These are phyloP conservation scores for Atta cephalotes DNA, from an alignment of 1,140 invertebrate genomes.

Conservation along the genomic window DNA sequence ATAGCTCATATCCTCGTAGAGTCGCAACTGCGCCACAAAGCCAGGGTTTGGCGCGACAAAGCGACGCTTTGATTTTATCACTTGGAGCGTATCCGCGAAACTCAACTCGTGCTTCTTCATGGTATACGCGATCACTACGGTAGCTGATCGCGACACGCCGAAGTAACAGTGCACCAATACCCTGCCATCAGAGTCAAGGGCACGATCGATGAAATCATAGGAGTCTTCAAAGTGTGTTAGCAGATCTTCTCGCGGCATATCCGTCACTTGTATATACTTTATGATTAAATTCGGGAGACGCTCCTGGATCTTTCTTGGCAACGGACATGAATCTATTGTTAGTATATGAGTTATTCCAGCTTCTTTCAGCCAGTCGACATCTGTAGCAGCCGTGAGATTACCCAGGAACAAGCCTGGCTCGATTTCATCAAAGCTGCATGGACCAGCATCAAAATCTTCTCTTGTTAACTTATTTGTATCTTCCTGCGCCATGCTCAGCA, in stretches of 20 bases:
- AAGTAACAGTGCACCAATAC: conserved; percentile 94
- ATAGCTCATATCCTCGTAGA: conserved; percentile 92
- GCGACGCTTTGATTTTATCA: conserved; percentile 89
- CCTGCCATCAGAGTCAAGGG: conserved; percentile 86
- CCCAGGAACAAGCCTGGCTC: conserved; percentile 91
- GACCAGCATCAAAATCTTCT: conserved; percentile 88
- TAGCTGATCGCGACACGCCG: conserved; percentile 94
- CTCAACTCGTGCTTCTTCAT: conserved; percentile 93
- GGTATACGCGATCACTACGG: conserved; percentile 93
- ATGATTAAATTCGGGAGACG: conserved; percentile 88
- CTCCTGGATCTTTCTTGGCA: conserved; percentile 91
- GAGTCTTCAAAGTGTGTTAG: conserved; percentile 92
- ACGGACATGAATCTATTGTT: conserved; percentile 93
- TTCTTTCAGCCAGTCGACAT: conserved; percentile 89
- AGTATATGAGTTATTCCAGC: conserved; percentile 91
- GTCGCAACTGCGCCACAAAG: conserved; percentile 91
- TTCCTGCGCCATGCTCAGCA: conserved; percentile 66
- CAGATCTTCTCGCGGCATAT: conserved; percentile 93
- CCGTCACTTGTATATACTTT: conserved; percentile 93
- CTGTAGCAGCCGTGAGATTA: conserved; percentile 92
- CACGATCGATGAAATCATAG: conserved; percentile 90
- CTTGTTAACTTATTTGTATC: conserved; percentile 73
- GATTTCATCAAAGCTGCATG: conserved; percentile 89
- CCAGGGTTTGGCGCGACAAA: conserved; percentile 91
- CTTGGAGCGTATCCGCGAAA: conserved; percentile 90